Evolutionary conservation across 2,888 invertebrate species (phyloP), one percentile per base, ranked within the genome.

Genomic region (Drosophila atripex): DNA sequence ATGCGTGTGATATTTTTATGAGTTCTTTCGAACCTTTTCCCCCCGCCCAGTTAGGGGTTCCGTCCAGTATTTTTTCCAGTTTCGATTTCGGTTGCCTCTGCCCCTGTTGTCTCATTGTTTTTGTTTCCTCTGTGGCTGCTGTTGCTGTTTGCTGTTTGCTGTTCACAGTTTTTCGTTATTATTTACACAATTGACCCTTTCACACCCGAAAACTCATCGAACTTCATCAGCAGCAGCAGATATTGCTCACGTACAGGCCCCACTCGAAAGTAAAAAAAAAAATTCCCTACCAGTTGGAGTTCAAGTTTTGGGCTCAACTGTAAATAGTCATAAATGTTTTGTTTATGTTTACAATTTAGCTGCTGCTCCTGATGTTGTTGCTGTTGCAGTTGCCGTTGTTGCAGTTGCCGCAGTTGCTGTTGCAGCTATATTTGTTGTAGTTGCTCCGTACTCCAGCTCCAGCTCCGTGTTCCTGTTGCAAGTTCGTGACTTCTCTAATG

Each of bases 181-280:
- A 86, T 84, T 84, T 84, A 86, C 84, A 84, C 86, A 83, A 78
- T 86, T 83, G 86, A 84, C 84, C 84, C 84, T 84, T 84, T 84
- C 80, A 84, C 84, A 84, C 86, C 82, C 78, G 70, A 78, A 82
- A 71, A 64, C 77, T 80, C 85, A 82, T 85, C 85, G 80, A 82
- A 82, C 80, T 85, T 71, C 85, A 75, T 57, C 76, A 80, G 82
- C 78, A 66, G 49, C 21, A 23, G 38, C 56, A 51, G 51, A 52
- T 61, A 61, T 61, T 57, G 47, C 73, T 78, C 80, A 80, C 76
- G 78, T 82, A 82, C 69, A 16, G 41, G 53, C 59, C 32, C n/a
- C 57, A 16, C 57, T 41, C 60, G 5, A n/a, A 47, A 49, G 12
- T 11, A 41, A 41, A 41, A 18, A 11, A 41, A 41, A 41, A 21